Base-by-base conservation (phyloP, 2,113 vertebrate genomes). In the Girardinichthys multiradiatus region DNA sequence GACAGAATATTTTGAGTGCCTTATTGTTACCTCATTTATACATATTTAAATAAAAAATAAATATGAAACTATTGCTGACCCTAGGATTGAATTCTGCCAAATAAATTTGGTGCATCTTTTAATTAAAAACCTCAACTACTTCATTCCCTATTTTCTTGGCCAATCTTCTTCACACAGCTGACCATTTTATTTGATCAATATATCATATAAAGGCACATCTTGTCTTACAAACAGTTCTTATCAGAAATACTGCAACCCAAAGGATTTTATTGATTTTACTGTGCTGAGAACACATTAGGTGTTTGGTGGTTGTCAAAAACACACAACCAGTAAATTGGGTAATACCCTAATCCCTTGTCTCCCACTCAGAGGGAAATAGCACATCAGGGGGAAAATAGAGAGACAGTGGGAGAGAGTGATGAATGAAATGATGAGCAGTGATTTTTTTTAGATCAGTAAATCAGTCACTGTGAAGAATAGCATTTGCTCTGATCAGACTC, bases 241-340 rank as follows among this genome's bases (percentile, higher is more conserved):
- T 75, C 72, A 79, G 75, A 77, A 89, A 86, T 81, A 88, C 79
- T 70, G 80, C 54, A 33, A 80, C 79, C 81, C 78, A 68, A 84
- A 90, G 21, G 81, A 86, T 90, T 80, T 68, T 85, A 93, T 88
- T 89, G 87, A 93, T 90, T 84, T 68, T 54, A 28, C 64, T 59
- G 64, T 74, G 73, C 63, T 64, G 77, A 77, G 85, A 86, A 67
- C 71, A 80, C 85, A 80, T 61, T 54, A 72, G 68, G 62, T 75
- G 74, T 70, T 80, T 62, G 63, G 57, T 66, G 57, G 74, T 68
- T 45, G 71, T 45, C 14, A 54, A 70, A 78, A 80, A 77, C 65
- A 84, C 77, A 74, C 10, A 27, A 64, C 21, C 65, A 57, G n/a
- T 60, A 61, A 77, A 83, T 70, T 68, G 69, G 73, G 79, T 89